Base-by-base conservation (phyloP, 2,113 vertebrate genomes). In the Grammomys surdaster region DNA sequence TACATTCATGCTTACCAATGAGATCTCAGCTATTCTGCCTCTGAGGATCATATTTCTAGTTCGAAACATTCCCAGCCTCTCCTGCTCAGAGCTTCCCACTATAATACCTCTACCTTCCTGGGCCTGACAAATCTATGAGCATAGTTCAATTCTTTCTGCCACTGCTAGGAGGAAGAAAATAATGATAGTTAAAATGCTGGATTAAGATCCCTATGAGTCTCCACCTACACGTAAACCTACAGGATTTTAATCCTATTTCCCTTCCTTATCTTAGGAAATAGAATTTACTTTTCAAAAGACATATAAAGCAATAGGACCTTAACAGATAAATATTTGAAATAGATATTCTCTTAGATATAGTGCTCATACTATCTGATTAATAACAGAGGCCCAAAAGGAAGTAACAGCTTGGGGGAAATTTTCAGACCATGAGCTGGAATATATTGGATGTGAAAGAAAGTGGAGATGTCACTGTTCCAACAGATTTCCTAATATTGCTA, bases 21-120 rank as follows among this genome's bases (percentile, higher is more conserved):
- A 28, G 58, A 26, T 40, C 9, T 73, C n/a, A 78, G n/a, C 9
- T 93, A 65, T 33, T 89, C 58, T 70, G 58, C 13, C 54, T 86
- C 58, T 63, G 17, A 28, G 22, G 28, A 31, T 28, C 46, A 26
- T 19, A 5, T 76, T 51, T 46, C 31, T 63, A 28, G 17, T 67
- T 36, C 54, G 28, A 48, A 51, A 16, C 31, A 28, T 33, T 43
- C 63, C 7, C 2, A 60, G 17, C 1, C 4, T 11, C 5, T 36
- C 5, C n/a, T 69, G 0, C 5, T 43, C 56, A 54, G 3, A n/a
- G 20, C 17, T 73, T 46, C 1, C 0, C 12, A 70, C 56, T n/a
- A 1, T 36, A 43, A 28, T 20, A 4, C 0, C 6, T 87, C 5
- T 3, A 0, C 2, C 31, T 43, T 24, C 19, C 14, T 70, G 72